Conservation (phyloP, 2,888 invertebrate species). For the Cataglyphis livida region DNA sequence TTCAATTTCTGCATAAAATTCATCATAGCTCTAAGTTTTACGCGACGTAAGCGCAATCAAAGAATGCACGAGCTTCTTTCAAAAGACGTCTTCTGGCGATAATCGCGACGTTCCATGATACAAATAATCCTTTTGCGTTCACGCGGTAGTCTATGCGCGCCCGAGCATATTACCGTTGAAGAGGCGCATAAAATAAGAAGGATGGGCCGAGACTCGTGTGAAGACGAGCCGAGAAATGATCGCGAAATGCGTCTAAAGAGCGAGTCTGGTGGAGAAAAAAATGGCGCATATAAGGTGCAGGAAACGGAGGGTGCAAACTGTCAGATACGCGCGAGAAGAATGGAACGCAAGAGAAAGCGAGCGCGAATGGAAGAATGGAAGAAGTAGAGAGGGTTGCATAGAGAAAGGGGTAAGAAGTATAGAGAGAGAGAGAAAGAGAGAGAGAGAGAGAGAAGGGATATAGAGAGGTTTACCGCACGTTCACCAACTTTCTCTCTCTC, state of each 20-base stretch:
- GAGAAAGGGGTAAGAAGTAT: conserved; percentile 8
- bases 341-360: conserved; percentile 47
- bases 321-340: conserved; percentile 48
- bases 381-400: conserved; percentile 28
- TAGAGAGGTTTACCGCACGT: conserved; percentile 27
- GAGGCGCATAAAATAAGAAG: conserved; percentile 45
- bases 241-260: conserved; percentile 53
- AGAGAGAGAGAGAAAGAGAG: not conserved
- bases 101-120: conserved; percentile 25
- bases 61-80: not conserved
- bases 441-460: not conserved
- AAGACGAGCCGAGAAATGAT: conserved; percentile 28
- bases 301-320: conserved; percentile 48
- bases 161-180: conserved; percentile 34
- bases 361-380: conserved; percentile 23
- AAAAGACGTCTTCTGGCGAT: conserved; percentile 1
- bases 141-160: conserved; percentile 33
- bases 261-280: conserved; percentile 35
- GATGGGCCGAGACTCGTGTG: conserved; percentile 15
- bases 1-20: not conserved
- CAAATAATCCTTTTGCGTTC: conserved; percentile 36
- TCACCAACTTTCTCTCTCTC: conserved; percentile 27
- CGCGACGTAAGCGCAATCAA: not conserved
- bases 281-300: conserved; percentile 43
- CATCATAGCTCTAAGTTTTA: not conserved